Conservation (phyloP, 2,113 vertebrate species). For the Epinephelus cyanopodus region DNA sequence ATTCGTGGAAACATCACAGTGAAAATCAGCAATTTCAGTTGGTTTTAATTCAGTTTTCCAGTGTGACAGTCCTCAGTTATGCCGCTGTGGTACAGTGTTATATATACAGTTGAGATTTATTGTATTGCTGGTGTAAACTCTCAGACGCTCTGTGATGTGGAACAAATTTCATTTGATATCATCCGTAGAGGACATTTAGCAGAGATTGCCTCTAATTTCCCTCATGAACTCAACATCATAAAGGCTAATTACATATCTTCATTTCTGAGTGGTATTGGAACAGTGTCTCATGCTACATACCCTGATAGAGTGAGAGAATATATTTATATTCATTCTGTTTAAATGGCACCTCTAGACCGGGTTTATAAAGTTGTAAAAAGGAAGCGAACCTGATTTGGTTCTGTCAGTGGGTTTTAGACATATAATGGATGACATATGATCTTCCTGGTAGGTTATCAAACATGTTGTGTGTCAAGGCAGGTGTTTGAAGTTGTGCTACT, state of each 20-base stretch:
- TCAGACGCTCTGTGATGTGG: not conserved
- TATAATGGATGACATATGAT: not conserved
- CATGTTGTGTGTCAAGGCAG: not conserved
- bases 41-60: not conserved
- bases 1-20: not conserved
- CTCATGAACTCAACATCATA: not conserved
- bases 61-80: not conserved
- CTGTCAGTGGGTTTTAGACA: not conserved
- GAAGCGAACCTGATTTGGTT: not conserved
- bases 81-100: not conserved
- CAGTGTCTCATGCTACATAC: not conserved
- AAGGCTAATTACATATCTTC: not conserved
- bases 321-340: not conserved
- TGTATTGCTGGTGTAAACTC: not conserved
- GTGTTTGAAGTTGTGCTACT: not conserved
- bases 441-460: not conserved
- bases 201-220: constrained; percentile 11
- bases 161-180: constrained; percentile 3
- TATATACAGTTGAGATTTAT: not conserved
- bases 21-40: not conserved
- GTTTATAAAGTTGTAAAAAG: not conserved
- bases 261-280: not conserved
- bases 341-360: too few relatives aligned
- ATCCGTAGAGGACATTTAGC: not conserved
- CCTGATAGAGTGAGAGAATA: not conserved